Percentiles rank a stretch among this genome's conserved stretches.
Conservation (phyloP, 1,140 invertebrate species). For the Polypedilum vanderplanki region DNA sequence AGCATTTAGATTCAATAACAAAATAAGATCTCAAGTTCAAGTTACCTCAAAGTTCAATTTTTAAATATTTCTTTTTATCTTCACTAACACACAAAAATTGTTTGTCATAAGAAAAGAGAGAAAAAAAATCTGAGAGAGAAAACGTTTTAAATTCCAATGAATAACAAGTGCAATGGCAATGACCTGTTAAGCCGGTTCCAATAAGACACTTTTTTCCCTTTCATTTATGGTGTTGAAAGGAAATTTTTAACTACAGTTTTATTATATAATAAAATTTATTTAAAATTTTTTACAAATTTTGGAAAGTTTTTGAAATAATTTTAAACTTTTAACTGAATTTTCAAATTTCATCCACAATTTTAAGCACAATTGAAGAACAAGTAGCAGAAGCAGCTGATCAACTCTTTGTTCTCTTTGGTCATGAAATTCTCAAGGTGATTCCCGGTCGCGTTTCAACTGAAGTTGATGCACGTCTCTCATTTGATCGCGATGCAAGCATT, state of each 20-base stretch:
- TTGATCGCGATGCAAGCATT: slow-evolving; percentile 87
- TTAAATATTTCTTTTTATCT: too few species aligned
- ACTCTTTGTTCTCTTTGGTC: slow-evolving; percentile 91
- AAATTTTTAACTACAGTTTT: too few species aligned
- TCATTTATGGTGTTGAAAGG: too few species aligned
- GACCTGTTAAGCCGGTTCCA: neutral
- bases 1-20: too few species aligned
- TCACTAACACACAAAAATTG: too few species aligned
- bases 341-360: slow-evolving; percentile 4
- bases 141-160: neutral
- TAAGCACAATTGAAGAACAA: slow-evolving; percentile 61
- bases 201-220: neutral
- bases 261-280: too few species aligned
- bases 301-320: neutral
- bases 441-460: slow-evolving; percentile 97
- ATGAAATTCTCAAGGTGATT: slow-evolving; percentile 95
- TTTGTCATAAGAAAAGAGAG: neutral
- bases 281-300: too few species aligned
- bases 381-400: slow-evolving; percentile 80
- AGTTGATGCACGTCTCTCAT: slow-evolving; percentile 95
- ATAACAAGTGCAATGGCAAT: neutral
- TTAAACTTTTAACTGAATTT: neutral
- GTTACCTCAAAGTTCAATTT: too few species aligned
- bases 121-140: neutral
- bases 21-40: too few species aligned